Evolutionary conservation across 2,797 vertebrate genomes (phyloP).

Genomic region (Pipistrellus nathusii): DNA sequence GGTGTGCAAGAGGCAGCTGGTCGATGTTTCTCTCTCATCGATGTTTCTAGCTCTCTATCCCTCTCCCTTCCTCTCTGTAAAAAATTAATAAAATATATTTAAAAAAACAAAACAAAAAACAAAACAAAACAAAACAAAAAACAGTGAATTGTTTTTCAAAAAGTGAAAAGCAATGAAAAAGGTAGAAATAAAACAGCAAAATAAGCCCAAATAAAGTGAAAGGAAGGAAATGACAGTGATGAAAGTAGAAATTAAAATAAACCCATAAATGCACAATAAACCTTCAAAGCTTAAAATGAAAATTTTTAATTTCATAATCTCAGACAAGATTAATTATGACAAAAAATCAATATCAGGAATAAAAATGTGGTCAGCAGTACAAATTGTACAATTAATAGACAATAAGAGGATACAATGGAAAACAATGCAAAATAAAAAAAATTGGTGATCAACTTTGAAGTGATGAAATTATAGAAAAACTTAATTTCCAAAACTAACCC

Average conservation of each 20-base stretch:
- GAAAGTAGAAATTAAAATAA: neutral
- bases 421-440: neutral
- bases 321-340: neutral
- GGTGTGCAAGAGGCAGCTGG: too few relatives aligned
- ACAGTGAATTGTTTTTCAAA: neutral
- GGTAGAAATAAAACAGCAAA: neutral
- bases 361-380: neutral
- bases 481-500: neutral
- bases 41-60: too few relatives aligned
- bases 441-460: neutral
- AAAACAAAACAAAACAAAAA: too few relatives aligned
- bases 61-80: too few relatives aligned
- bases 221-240: neutral
- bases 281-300: neutral
- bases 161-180: neutral
- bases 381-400: neutral
- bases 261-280: neutral
- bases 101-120: too few relatives aligned
- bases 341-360: neutral
- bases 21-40: too few relatives aligned
- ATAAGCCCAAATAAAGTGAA: neutral
- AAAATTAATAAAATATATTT: too few relatives aligned
- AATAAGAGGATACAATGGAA: neutral
- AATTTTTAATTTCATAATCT: neutral
- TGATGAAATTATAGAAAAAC: neutral